phyloP scores from a whole-genome alignment of 2,888 invertebrate genomes.

The Drosophila nigricruria region DNA sequence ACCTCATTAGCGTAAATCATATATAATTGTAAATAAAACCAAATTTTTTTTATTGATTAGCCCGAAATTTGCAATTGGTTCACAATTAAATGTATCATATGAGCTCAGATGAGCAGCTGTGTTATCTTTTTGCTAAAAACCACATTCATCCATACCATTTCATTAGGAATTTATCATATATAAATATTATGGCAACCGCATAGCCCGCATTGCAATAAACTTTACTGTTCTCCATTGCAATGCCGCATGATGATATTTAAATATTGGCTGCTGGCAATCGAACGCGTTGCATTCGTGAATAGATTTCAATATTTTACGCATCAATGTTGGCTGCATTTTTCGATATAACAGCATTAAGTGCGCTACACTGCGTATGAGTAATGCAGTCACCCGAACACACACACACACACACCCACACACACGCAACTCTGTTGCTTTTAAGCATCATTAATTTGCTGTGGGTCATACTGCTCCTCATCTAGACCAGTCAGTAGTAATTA shows the following conservation, averaged over 20 bases:
- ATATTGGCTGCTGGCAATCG: conserved; percentile 28
- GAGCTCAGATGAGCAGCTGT: neutral
- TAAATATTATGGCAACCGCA: neutral
- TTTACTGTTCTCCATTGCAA: conserved; percentile 9
- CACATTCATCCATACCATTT: neutral
- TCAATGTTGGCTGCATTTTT: conserved; percentile 40
- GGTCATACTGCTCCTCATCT: conserved; percentile 14
- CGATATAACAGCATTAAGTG: conserved; percentile 61
- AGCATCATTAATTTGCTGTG: conserved; percentile 73
- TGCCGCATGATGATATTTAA: conserved; percentile 35
- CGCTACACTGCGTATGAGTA: conserved; percentile 68
- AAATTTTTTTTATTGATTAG: no score
- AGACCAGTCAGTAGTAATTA: conserved; percentile 66
- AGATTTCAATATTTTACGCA: conserved; percentile 39
- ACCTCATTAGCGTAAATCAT: neutral
- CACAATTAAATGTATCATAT: neutral
- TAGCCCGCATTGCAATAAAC: conserved; percentile 10
- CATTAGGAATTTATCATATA: neutral
- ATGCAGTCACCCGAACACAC: conserved; percentile 47
- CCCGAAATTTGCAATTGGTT: neutral
- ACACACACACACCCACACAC: conserved; percentile 12
- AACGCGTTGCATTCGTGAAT: conserved; percentile 18
- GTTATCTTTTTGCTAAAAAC: neutral
- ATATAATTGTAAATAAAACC: neutral
- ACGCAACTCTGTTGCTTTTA: conserved; percentile 43